phyloP scores from a whole-genome alignment of 2,797 vertebrate species.

The Babyrousa celebensis region DNA sequence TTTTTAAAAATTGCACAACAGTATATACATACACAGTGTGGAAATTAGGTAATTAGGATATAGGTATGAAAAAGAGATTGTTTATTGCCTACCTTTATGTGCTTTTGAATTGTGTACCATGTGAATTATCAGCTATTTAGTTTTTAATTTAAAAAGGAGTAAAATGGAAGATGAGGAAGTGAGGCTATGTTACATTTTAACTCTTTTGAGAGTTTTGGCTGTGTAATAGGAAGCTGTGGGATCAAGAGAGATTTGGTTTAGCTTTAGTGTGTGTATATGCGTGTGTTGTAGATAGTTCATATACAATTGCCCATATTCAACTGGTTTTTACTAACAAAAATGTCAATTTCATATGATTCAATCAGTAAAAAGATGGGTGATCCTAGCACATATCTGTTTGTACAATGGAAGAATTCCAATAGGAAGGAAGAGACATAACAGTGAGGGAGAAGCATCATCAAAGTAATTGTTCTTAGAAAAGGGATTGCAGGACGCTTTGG shows the following conservation, averaged over 20 bases:
- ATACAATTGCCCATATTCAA: background rate
- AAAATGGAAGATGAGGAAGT: background rate
- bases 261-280: background rate
- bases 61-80: background rate
- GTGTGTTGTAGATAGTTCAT: background rate
- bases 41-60: background rate
- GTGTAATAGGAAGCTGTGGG: background rate
- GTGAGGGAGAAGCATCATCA: background rate
- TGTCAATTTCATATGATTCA: background rate
- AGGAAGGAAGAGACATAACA: background rate
- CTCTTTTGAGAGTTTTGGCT: background rate
- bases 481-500: background rate
- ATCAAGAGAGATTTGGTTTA: background rate
- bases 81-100: background rate
- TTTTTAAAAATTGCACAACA: background rate
- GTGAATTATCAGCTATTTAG: background rate
- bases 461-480: background rate
- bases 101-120: background rate
- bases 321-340: constrained; percentile 34
- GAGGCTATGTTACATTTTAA: background rate
- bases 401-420: background rate
- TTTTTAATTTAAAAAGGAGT: background rate
- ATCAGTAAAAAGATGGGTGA: background rate
- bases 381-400: background rate
- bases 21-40: background rate